These are phyloP conservation scores for Littorina saxatilis DNA, from an alignment of 1,140 invertebrate species.

Conservation along the genomic window DNA sequence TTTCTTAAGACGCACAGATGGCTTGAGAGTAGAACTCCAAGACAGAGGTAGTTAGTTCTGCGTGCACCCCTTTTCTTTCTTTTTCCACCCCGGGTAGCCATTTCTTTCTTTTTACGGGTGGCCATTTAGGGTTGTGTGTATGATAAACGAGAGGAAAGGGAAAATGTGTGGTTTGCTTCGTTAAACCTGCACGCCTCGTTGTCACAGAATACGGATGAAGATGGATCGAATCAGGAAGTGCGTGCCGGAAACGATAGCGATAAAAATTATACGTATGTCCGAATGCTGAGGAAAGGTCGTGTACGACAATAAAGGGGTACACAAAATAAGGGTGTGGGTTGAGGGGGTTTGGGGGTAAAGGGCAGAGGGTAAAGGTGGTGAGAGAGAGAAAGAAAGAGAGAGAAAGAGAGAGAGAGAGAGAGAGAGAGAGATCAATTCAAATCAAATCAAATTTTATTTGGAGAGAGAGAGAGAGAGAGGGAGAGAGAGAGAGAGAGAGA, in stretches of 20 bases:
- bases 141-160: conserved; percentile 25
- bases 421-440: too few species aligned
- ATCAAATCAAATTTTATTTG: too few species aligned
- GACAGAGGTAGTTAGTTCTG: too few species aligned
- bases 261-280: background rate
- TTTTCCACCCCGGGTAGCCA: too few species aligned
- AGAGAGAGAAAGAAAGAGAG: background rate
- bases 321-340: background rate
- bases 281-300: background rate
- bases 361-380: background rate
- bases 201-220: background rate
- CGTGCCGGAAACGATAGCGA: background rate
- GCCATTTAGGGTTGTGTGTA: too few species aligned
- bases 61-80: too few species aligned
- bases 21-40: background rate
- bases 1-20: background rate
- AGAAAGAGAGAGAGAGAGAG: background rate
- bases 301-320: background rate
- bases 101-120: too few species aligned
- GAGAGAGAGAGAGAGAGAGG: too few species aligned
- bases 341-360: background rate
- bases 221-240: conserved; percentile 1
- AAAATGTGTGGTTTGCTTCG: conserved; percentile 13
- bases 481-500: background rate
- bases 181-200: conserved; percentile 5